Conservation (phyloP, 2,888 invertebrate species). For the Papilio gigon region DNA sequence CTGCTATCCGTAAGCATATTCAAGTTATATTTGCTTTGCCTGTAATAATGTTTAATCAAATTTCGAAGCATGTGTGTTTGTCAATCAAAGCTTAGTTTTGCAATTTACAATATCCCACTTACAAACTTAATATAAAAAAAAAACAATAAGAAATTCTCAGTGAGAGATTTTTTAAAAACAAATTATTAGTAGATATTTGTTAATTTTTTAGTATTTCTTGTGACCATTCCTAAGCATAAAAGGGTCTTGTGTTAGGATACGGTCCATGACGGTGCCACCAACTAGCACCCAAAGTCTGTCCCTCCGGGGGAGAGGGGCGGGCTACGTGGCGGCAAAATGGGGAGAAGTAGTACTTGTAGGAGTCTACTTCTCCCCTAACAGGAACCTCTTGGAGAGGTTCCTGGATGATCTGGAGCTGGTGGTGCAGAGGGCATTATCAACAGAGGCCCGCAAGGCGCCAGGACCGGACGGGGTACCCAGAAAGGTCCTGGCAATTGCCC, state of each 20-base stretch:
- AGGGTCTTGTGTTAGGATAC: no score
- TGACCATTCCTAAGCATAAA: no score
- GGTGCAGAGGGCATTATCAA: constrained; percentile 4
- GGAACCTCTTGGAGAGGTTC: constrained; percentile 30
- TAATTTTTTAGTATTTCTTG: no score
- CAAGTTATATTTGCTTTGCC: background rate
- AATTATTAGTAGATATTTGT: background rate
- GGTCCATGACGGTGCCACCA: background rate
- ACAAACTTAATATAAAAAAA: background rate
- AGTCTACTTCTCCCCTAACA: no score
- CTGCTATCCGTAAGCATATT: constrained; percentile 22
- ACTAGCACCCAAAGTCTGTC: background rate
- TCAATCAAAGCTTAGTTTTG: constrained; percentile 23
- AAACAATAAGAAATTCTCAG: background rate
- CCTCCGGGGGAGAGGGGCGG: constrained; percentile 14
- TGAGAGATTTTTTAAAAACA: no score
- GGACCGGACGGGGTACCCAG: constrained; percentile 18
- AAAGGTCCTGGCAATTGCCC: background rate
- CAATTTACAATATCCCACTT: background rate
- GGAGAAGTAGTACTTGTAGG: constrained; percentile 21
- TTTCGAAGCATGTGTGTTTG: constrained; percentile 4
- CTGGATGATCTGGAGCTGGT: constrained; percentile 16
- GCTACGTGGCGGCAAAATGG: constrained; percentile 37
- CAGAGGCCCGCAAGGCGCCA: background rate
- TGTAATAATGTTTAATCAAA: background rate